Evolutionary conservation across 1,140 invertebrate species (phyloP).

Genomic region (Calliphora vicina): DNA sequence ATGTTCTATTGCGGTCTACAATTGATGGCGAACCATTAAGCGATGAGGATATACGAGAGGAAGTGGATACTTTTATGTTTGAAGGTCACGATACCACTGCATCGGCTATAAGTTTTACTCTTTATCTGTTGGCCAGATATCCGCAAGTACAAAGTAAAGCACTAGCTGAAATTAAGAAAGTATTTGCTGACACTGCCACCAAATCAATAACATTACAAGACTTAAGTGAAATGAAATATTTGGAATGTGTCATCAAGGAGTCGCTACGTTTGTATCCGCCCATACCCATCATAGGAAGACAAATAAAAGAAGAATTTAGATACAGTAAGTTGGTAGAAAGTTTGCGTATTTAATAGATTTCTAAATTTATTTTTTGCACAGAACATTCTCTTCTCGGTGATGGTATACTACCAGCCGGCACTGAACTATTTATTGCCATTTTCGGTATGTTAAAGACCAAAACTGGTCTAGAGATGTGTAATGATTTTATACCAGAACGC

Average conservation of each 20-base stretch:
- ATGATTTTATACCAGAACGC: constrained; percentile 71
- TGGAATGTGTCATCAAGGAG: constrained; percentile 78
- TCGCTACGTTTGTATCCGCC: constrained; percentile 73
- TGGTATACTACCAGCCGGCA: background rate
- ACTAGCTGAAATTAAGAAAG: constrained; percentile 53
- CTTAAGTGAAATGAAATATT: constrained; percentile 71
- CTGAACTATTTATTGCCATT: constrained; percentile 48
- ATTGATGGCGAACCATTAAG: constrained; percentile 66
- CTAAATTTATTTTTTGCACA: background rate
- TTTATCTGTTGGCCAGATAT: constrained; percentile 49
- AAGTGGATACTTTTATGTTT: constrained; percentile 78
- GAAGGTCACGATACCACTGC: constrained; percentile 64
- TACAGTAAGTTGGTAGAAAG: constrained; percentile 46
- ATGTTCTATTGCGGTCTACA: constrained; percentile 71
- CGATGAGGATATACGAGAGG: constrained; percentile 72
- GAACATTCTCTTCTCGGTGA: constrained; percentile 1
- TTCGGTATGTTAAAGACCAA: constrained; percentile 50
- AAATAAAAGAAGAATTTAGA: constrained; percentile 65
- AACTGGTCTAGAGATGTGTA: constrained; percentile 40
- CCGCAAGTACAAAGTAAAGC: constrained; percentile 51
- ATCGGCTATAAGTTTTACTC: constrained; percentile 50
- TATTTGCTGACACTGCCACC: constrained; percentile 63
- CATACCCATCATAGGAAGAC: constrained; percentile 65
- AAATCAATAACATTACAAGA: constrained; percentile 64
- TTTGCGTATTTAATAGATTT: constrained; percentile 41